Evolutionary conservation across 2,888 invertebrate genomes (phyloP), one percentile per base, ranked within the genome.

Genomic region (Taphrorychus bicolor): DNA sequence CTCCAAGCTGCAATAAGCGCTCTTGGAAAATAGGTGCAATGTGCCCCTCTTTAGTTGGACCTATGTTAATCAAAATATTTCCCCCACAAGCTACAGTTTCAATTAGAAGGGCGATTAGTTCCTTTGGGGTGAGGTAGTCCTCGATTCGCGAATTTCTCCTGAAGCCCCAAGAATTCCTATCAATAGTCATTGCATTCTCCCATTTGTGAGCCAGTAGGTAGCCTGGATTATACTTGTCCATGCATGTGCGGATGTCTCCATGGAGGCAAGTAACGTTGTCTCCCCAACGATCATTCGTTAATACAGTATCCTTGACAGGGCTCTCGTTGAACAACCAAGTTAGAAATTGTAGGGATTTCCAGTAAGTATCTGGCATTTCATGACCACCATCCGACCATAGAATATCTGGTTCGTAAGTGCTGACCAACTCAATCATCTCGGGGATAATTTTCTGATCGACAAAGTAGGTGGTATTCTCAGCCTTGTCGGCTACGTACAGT

Each of bases 331-430:
- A 97, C 9, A 97, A 82, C 95, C 95, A 96, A 0, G 95, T 89
- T 1, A 97, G 83, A 76, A 97, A 91, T 64, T 93, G 89, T 52
- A 88, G 89, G 0, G 94, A 88, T 72, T 88, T 88, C 94, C 95
- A 97, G 76, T 96, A 97, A 87, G 81, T n/a, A n/a, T n/a, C n/a
- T n/a, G n/a, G n/a, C 0, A 93, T 91, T 78, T 95, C 95, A 95
- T 95, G 95, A 74, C 97, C 97, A 0, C 97, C 97, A 81, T 97
- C 97, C 95, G 95, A 90, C 97, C 97, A 97, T 18, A 97, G 81
- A 0, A 97, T 85, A 41, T 94, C 92, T 0, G 91, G 91, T 63
- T 85, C 78, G 75, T 91, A 92, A 66, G 83, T 83, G 66, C 86
- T 66, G 21, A n/a, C n/a, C n/a, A n/a, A n/a, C n/a, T n/a, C n/a